phyloP scores from a whole-genome alignment of 2,113 vertebrate species.

The Opisthocomus hoazin region DNA sequence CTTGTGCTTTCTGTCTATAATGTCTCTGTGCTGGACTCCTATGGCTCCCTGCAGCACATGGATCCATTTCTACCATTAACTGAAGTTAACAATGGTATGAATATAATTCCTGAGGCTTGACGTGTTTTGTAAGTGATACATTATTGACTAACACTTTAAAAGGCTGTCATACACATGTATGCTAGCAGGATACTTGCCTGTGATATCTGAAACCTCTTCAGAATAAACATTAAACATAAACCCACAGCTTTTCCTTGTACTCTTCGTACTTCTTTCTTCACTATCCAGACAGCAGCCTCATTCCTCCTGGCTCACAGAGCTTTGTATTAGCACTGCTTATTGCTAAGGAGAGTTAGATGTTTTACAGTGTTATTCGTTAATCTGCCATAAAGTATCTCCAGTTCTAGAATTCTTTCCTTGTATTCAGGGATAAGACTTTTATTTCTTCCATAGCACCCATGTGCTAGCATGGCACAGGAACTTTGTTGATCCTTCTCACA shows the following conservation, averaged over 20 bases:
- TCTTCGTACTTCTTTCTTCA: not conserved
- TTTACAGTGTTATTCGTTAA: not conserved
- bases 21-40: not conserved
- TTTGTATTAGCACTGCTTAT: not conserved
- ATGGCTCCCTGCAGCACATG: not conserved
- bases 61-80: not conserved
- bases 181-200: not conserved
- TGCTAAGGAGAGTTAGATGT: not conserved
- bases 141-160: constrained; percentile 7
- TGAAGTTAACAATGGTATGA: not conserved
- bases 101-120: not conserved
- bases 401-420: not conserved
- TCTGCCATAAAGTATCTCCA: not conserved
- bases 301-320: not conserved
- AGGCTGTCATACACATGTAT: not conserved
- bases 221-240: not conserved
- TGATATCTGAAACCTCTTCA: not conserved
- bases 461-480: not conserved
- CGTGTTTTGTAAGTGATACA: not conserved
- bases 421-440: not conserved
- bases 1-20: not conserved
- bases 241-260: not conserved
- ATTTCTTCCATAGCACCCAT: not conserved
- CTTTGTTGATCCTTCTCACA: not conserved
- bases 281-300: not conserved